These are phyloP conservation scores for Agrotis puta DNA, from an alignment of 2,888 invertebrate genomes.

Conservation along the genomic window DNA sequence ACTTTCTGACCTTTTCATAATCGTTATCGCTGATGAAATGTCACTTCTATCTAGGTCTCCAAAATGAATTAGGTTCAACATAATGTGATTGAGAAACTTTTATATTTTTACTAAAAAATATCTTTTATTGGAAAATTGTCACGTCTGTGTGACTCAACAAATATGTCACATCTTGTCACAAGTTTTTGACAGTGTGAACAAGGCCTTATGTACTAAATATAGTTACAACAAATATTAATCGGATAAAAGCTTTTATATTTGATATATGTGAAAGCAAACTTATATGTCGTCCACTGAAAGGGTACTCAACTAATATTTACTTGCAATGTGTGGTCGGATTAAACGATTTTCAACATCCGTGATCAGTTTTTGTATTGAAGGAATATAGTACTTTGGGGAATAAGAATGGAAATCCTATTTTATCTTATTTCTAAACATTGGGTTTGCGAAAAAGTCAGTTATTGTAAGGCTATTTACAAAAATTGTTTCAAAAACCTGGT, in stretches of 20 bases:
- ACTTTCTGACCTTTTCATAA: not conserved
- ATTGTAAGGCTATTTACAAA: too few species aligned
- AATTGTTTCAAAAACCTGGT: too few species aligned
- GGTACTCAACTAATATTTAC: slow-evolving; percentile 57
- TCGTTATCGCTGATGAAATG: not conserved
- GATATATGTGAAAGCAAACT: slow-evolving; percentile 44
- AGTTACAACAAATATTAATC: slow-evolving; percentile 62
- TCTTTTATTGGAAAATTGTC: too few species aligned
- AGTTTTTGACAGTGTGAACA: not conserved
- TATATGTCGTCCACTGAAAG: slow-evolving; percentile 43
- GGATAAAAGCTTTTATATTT: slow-evolving; percentile 60
- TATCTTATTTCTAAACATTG: not conserved
- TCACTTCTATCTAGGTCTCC: not conserved
- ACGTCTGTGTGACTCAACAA: not conserved
- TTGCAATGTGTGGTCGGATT: slow-evolving; percentile 31
- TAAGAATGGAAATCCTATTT: not conserved
- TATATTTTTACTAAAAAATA: too few species aligned
- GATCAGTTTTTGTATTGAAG: slow-evolving; percentile 17
- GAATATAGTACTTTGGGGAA: not conserved
- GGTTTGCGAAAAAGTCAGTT: not conserved
- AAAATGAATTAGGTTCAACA: not conserved
- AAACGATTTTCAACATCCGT: slow-evolving; percentile 26
- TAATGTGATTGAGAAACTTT: not conserved
- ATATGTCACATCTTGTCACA: slow-evolving; percentile 1
- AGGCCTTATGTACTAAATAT: slow-evolving; percentile 16